Percentiles rank a stretch among this genome's conserved stretches.
phyloP scores from a whole-genome alignment of 2,797 vertebrate genomes.

The Poeciliopsis gracilis region DNA sequence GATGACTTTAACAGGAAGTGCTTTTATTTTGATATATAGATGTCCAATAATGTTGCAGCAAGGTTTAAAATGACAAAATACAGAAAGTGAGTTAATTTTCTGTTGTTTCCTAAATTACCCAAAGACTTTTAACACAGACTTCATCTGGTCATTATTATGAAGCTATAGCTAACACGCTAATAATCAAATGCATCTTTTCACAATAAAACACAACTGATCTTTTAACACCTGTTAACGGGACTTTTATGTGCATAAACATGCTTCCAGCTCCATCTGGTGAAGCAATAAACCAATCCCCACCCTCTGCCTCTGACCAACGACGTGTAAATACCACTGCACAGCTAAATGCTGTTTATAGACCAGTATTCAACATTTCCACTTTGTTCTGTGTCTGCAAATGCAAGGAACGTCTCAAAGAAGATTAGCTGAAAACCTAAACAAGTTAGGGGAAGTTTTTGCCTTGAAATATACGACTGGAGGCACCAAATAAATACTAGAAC shows the following conservation, averaged over 20 bases:
- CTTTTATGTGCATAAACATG: slow-evolving; percentile 8
- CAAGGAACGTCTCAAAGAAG: background rate
- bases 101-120: background rate
- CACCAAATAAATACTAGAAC: background rate
- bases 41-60: background rate
- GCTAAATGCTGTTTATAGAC: background rate
- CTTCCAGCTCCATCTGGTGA: slow-evolving; percentile 6
- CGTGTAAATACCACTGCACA: slow-evolving; percentile 44
- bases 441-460: background rate
- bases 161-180: background rate
- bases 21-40: background rate
- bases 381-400: background rate
- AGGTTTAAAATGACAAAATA: background rate
- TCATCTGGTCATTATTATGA: background rate
- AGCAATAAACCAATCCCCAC: slow-evolving; percentile 5
- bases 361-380: background rate
- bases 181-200: background rate
- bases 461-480: background rate
- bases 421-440: background rate
- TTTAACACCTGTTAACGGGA: background rate
- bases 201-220: slow-evolving; percentile 9
- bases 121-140: background rate
- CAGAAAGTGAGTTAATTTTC: background rate
- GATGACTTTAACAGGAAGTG: background rate
- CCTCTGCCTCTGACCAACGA: background rate